Percentiles rank a stretch among this genome's conserved stretches.
Conservation (phyloP, 2,113 vertebrate genomes). For the Narcine bancroftii region DNA sequence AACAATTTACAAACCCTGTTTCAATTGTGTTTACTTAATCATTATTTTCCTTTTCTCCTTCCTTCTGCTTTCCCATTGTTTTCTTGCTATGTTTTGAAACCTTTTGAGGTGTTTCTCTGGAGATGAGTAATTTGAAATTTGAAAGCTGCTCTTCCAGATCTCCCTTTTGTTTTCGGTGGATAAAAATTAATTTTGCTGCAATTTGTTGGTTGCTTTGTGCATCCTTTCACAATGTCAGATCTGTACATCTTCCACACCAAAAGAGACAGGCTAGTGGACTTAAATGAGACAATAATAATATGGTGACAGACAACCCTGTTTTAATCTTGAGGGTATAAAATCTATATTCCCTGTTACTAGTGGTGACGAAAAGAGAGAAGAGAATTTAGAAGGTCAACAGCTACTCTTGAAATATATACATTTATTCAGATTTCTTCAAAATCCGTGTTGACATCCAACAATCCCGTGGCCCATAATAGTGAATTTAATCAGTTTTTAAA, state of each 20-base stretch:
- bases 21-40: neutral
- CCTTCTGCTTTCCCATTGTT: neutral
- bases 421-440: neutral
- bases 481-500: neutral
- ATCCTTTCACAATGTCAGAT: neutral
- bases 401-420: neutral
- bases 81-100: neutral
- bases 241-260: neutral
- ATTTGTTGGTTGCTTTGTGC: neutral
- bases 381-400: neutral
- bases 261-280: neutral
- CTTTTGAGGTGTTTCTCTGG: neutral
- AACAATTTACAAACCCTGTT: neutral
- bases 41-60: neutral
- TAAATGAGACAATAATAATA: neutral
- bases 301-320: neutral
- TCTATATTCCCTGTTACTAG: neutral
- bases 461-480: neutral
- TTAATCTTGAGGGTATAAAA: neutral
- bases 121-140: neutral
- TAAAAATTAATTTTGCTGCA: neutral
- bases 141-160: neutral
- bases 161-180: neutral
- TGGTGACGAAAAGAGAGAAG: neutral
- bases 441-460: neutral